These are phyloP conservation scores for Solenopsis invicta DNA, from an alignment of 1,140 invertebrate species.

Conservation along the genomic window DNA sequence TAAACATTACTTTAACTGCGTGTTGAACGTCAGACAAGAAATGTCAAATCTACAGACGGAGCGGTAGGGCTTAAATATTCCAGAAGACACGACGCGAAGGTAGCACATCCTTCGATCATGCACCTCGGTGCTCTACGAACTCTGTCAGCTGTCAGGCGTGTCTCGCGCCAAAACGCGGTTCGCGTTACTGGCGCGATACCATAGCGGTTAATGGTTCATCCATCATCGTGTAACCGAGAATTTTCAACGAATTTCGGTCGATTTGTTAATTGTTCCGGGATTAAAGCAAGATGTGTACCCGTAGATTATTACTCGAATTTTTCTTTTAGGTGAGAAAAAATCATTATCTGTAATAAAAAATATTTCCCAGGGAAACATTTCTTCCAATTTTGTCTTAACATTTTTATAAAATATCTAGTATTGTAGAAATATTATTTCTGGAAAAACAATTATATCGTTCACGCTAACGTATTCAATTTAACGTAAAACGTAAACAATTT, in stretches of 20 bases:
- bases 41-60: conserved; percentile 63
- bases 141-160: conserved; percentile 72
- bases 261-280: conserved; percentile 49
- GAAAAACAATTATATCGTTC: background rate
- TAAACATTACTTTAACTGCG: conserved; percentile 7
- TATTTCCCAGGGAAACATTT: background rate
- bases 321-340: background rate
- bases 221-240: conserved; percentile 67
- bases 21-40: conserved; percentile 64
- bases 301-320: background rate
- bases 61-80: conserved; percentile 76
- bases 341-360: background rate
- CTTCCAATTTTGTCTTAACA: background rate
- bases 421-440: background rate
- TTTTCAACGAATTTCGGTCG: conserved; percentile 57
- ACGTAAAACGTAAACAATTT: conserved; percentile 72
- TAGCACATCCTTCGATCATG: conserved; percentile 70
- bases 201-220: conserved; percentile 70
- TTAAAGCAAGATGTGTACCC: background rate
- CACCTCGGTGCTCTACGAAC: conserved; percentile 65
- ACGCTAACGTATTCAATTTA: conserved; percentile 67
- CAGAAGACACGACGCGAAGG: conserved; percentile 74
- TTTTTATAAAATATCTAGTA: background rate
- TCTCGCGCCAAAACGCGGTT: conserved; percentile 58
- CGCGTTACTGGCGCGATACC: conserved; percentile 36